Evolutionary conservation across 2,113 vertebrate species (phyloP), one percentile per base, ranked within the genome.

Genomic region (Catharus fuscescens): DNA sequence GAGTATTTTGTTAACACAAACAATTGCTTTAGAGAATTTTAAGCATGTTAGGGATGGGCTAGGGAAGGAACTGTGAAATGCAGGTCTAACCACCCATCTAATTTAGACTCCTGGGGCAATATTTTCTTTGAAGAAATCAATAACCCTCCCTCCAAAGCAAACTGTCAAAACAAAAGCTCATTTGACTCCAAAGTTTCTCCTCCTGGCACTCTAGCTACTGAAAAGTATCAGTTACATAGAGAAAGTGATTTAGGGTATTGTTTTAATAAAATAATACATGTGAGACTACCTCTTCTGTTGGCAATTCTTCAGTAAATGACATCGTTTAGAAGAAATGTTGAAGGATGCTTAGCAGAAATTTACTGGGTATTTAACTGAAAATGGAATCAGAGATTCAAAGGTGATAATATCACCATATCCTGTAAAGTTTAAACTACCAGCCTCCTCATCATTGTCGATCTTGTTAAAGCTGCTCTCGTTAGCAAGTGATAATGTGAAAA

Each of bases 21-120:
- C 88, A 90, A 95, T 90, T 92, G 67, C 69, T 78, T 52, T 53
- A 16, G 93, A 95, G 93, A 97, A 96, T 97, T 94, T 96, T 92
- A 97, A 95, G 92, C 86, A 96, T 93, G 88, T 64, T 93, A 92
- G 94, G 94, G 93, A 90, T 96, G 93, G 93, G 94, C 93, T 93
- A 71, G 72, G 44, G 76, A 95, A 96, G 48, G 93, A 88, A 80
- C 82, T 94, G 69, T 92, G 92, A 95, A 96, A 96, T 94, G 95
- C 94, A 94, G 93, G 90, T 92, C 81, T 93, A 94, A 80, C 88
- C 80, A 52, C 72, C 36, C 71, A 82, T 73, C 90, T 76, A 71
- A 70, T 80, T 92, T 92, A 92, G 65, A 81, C 60, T 86, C 90
- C 86, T 48, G 56, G 34, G 92, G 93, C 79, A 91, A 67, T 91